Conservation (phyloP, 1,140 invertebrate genomes). For the Papilio machaon region DNA sequence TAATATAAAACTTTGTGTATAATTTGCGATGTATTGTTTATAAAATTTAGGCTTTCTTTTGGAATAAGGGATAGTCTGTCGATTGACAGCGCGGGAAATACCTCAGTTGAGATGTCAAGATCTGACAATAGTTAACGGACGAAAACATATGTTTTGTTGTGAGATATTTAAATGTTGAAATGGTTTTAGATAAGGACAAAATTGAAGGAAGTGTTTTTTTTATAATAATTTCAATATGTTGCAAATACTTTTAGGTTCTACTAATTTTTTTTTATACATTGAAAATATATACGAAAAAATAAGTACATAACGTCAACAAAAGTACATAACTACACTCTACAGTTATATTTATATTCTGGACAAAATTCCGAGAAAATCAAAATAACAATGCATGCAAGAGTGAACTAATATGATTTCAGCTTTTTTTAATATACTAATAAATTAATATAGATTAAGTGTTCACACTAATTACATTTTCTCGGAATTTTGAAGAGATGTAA, state of each 20-base stretch:
- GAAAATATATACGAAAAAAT: not conserved
- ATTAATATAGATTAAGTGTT: constrained; percentile 22
- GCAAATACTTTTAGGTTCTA: constrained; percentile 3
- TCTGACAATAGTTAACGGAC: constrained; percentile 30
- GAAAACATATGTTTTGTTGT: not conserved
- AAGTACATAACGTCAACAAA: constrained; percentile 21
- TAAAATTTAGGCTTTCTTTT: not conserved
- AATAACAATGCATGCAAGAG: constrained; percentile 31
- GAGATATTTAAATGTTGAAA: constrained; percentile 25
- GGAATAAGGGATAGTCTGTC: not conserved
- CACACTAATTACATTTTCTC: constrained; percentile 18
- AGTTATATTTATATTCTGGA: not conserved
- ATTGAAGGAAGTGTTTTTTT: constrained; percentile 2
- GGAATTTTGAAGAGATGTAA: constrained; percentile 3
- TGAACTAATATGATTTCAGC: constrained; percentile 26
- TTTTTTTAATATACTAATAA: constrained; percentile 21
- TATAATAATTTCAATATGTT: not conserved
- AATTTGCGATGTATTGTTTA: not conserved
- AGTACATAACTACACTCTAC: not conserved
- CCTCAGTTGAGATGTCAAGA: constrained; percentile 32
- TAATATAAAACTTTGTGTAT: not conserved
- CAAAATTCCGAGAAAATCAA: constrained; percentile 27
- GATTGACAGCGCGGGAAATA: constrained; percentile 15
- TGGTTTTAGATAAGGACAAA: constrained; percentile 5
- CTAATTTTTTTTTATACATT: constrained; percentile 9